A percentile compares a stretch with the other conserved stretches of the same genome.
These are phyloP conservation scores for Congeria kusceri DNA, from an alignment of 2,888 invertebrate species.

Conservation along the genomic window DNA sequence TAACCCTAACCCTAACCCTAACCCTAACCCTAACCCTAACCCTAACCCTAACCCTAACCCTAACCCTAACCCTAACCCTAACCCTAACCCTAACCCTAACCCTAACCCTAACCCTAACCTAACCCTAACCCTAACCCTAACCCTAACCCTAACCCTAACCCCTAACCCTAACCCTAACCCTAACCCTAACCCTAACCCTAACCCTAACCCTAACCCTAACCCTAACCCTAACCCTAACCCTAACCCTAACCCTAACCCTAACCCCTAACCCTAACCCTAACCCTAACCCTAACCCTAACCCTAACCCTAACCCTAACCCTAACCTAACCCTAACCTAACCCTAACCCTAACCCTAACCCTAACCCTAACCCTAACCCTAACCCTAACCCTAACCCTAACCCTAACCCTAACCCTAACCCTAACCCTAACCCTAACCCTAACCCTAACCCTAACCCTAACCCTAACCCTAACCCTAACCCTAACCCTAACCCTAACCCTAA, in stretches of 20 bases:
- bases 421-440: slow-evolving; percentile 42
- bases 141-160: slow-evolving; percentile 39
- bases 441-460: slow-evolving; percentile 53
- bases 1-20: no score
- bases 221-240: slow-evolving; percentile 42
- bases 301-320: slow-evolving; percentile 52
- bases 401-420: slow-evolving; percentile 60
- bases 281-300: slow-evolving; percentile 57
- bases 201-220: slow-evolving; percentile 60
- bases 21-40: slow-evolving; percentile 50
- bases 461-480: slow-evolving; percentile 54
- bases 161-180: slow-evolving; percentile 55
- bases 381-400: slow-evolving; percentile 53
- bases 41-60: slow-evolving; percentile 52
- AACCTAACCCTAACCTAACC: slow-evolving; percentile 59
- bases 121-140: slow-evolving; percentile 55
- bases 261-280: slow-evolving; percentile 20
- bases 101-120: slow-evolving; percentile 41
- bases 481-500: slow-evolving; percentile 54
- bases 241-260: slow-evolving; percentile 37
- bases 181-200: slow-evolving; percentile 55
- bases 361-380: slow-evolving; percentile 49
- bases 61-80: slow-evolving; percentile 51
- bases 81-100: slow-evolving; percentile 52
- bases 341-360: slow-evolving; percentile 64